phyloP scores from a whole-genome alignment of 1,140 invertebrate genomes.

The Drosophila nigrodunni region DNA sequence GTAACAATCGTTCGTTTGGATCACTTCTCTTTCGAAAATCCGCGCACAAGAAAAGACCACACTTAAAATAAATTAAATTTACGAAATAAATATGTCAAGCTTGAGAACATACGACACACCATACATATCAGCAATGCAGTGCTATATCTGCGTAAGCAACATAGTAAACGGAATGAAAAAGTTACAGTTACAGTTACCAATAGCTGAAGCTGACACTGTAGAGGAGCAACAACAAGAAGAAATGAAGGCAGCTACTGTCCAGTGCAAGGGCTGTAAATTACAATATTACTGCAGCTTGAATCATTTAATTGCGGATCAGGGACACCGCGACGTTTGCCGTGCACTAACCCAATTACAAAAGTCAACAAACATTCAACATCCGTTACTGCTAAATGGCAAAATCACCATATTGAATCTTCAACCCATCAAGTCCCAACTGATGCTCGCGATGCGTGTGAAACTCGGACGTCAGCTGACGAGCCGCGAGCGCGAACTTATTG shows the following conservation, averaged over 20 bases:
- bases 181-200: no score
- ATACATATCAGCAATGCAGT: constrained; percentile 20
- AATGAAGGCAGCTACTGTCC: constrained; percentile 1
- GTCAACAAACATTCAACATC: constrained; percentile 34
- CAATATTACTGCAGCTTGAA: constrained; percentile 58
- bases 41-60: background rate
- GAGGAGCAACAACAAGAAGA: background rate
- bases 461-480: constrained; percentile 34
- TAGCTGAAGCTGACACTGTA: background rate
- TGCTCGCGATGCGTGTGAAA: constrained; percentile 33
- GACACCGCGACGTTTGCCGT: constrained; percentile 46
- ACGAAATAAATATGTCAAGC: constrained; percentile 6
- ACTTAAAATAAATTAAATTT: background rate
- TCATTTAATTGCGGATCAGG: constrained; percentile 53
- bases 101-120: background rate
- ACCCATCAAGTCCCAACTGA: constrained; percentile 48
- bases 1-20: no score
- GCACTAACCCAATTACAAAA: constrained; percentile 38
- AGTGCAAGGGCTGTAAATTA: constrained; percentile 53
- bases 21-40: background rate
- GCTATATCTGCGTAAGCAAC: constrained; percentile 34
- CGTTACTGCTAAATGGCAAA: constrained; percentile 29
- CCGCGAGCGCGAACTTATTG: constrained; percentile 55
- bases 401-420: constrained; percentile 28
- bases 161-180: background rate